Evolutionary conservation across 2,888 invertebrate species (phyloP), one percentile per base, ranked within the genome.

Genomic region (Dendrolimus pini): DNA sequence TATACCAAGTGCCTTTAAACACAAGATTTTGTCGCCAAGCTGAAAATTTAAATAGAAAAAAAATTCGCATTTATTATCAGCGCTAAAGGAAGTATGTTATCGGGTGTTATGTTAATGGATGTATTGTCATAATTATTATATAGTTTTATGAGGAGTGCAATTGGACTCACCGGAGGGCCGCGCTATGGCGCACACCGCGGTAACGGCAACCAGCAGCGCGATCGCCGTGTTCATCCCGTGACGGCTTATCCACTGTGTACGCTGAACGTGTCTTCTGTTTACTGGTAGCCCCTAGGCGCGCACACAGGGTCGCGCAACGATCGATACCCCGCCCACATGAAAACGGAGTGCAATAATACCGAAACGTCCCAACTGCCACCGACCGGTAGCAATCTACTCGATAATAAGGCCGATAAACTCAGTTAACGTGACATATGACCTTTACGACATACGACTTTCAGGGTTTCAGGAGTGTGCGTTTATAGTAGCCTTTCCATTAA

Each of bases 321-420:
- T 89, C 88, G 87, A 89, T 89, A 88, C 68, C 75, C 78, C 87
- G 81, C 88, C 88, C 85, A 89, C 86, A 85, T 84, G 67, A 72
- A 79, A 77, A 73, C 69, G 67, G 65, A 63, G 61, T 62, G 59
- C 59, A 61, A 56, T 58, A 57, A 58, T 58, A 56, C 64, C 65
- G 61, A 68, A 71, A 74, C 58, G 65, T 60, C 71, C 56, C 68
- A 70, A 68, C 70, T 65, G 62, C 60, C 60, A 56, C 61, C 47
- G 47, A 47, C 12, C 58, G 59, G 41, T 54, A 53, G 54, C 13
- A 42, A 30, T 30, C 30, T 30, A 30, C 30, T 47, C 47, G 7
- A 12, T 2, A 47, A 30, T 30, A 30, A 30, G 30, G 47, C 47
- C 12, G 47, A 47, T 47, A 47, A 47, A 47, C 9, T 47, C 0